Base-by-base conservation (phyloP, 2,888 invertebrate genomes). In the Linnaemya tessellans region DNA sequence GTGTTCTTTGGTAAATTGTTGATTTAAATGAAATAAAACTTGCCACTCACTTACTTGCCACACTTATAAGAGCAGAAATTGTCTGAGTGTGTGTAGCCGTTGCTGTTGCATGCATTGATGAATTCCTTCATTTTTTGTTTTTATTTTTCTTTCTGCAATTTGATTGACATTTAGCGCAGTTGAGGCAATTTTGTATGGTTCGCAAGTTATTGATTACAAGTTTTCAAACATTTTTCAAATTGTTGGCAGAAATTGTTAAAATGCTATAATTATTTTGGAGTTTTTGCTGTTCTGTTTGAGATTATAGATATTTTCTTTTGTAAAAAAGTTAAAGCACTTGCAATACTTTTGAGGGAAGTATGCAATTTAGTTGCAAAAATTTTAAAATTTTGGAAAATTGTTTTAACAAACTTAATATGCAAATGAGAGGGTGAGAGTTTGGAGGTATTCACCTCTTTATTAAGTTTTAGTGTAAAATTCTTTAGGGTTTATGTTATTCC, bases 81-180 rank as follows among this genome's bases (percentile, higher is more conserved):
- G 25, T 11, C 25, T 25, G 25, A 4, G 13, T 22, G 13, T 15
- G 9, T 43, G 20, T 62, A 3, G 30, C 30, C 38, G 13, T 68
- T 51, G 25, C 7, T 64, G 68, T 71, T 77, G 38, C 18, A 30
- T 64, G 20, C 68, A 49, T 64, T 85, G 75, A 75, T 71, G 75
- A 78, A 82, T 82, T 70, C 79, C 58, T 81, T 80, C 64, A 30
- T 65, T 67, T 60, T 80, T 65, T 56, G 4, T 54, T 64, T 41
- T n/a, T n/a, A n/a, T 18, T 30, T 49, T 58, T 41, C 13, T 41
- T 30, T 2, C 30, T 3, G 54, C 2, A 3, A 71, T 56, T 79
- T 85, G 85, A 85, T 82, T 85, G 85, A 85, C 85, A 85, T 82
- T 85, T 85, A 71, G 70, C 65, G 51, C 58, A 43, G 22, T 74